Evolutionary conservation across 2,797 vertebrate species (phyloP).

Genomic region (Acanthopagrus latus): DNA sequence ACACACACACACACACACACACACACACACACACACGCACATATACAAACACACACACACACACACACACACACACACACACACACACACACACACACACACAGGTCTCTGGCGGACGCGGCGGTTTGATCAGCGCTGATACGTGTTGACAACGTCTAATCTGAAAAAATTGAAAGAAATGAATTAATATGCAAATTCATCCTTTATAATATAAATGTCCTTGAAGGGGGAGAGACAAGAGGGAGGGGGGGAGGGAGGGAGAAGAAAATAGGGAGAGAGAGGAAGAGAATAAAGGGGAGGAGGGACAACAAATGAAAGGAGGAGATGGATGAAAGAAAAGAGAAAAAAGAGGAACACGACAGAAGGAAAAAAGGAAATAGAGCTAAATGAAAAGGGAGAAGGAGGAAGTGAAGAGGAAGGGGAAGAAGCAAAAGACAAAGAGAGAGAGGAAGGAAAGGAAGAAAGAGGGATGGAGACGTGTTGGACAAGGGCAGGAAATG

Average conservation of each 20-base stretch:
- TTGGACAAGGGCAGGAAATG: too few species aligned
- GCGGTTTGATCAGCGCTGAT: conserved; percentile 98
- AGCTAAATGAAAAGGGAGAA: neutral
- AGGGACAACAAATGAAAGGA: too few species aligned
- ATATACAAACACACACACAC: conserved; percentile 28
- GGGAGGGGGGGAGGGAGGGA: neutral
- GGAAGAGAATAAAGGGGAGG: neutral
- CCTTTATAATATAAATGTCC: conserved; percentile 99
- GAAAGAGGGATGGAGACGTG: neutral
- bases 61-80: conserved; percentile 33
- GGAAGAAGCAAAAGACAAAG: too few species aligned
- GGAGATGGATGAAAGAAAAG: neutral
- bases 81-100: conserved; percentile 31
- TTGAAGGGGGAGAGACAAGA: conserved; percentile 80
- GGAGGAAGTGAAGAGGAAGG: too few species aligned
- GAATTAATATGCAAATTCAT: conserved; percentile 99
- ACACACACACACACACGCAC: conserved; percentile 17
- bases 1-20: conserved; percentile 16
- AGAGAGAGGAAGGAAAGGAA: neutral
- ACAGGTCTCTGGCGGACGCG: conserved; percentile 84
- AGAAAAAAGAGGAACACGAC: neutral
- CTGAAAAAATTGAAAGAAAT: conserved; percentile 99
- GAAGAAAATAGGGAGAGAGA: neutral
- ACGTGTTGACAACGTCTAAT: conserved; percentile 99
- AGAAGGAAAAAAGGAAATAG: neutral